Conservation (phyloP, 1,140 invertebrate species). For the Calliopsis andreniformis region DNA sequence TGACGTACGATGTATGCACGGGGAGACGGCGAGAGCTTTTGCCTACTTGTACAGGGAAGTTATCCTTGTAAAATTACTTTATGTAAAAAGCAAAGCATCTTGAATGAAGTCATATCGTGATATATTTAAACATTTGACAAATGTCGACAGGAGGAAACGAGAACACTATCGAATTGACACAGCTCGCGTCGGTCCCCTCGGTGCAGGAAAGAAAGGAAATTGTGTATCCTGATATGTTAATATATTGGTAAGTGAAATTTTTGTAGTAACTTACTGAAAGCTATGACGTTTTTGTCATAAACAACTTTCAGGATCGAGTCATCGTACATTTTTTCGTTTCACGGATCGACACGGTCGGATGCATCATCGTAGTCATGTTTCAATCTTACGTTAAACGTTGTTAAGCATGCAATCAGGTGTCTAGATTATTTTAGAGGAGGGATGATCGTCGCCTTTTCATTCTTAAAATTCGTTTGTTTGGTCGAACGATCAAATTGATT, state of each 20-base stretch:
- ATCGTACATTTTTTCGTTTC: not conserved
- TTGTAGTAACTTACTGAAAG: constrained; percentile 3
- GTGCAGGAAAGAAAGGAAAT: not conserved
- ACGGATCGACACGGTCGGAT: not conserved
- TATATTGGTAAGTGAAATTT: not conserved
- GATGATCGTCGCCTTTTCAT: not conserved
- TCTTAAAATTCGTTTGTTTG: not conserved
- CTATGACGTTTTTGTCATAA: constrained; percentile 10
- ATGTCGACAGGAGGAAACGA: constrained; percentile 29
- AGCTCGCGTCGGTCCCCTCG: constrained; percentile 29
- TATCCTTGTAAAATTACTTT: constrained; percentile 15
- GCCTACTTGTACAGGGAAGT: constrained; percentile 4
- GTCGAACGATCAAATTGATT: constrained; percentile 4
- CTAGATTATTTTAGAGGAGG: not conserved
- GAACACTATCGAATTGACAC: not conserved
- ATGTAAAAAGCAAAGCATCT: constrained; percentile 8
- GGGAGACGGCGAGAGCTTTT: constrained; percentile 42
- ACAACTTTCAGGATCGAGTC: not conserved
- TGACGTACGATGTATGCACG: not conserved
- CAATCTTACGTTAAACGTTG: not conserved
- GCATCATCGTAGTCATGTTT: not conserved
- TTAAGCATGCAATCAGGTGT: not conserved
- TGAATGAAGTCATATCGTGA: constrained; percentile 10
- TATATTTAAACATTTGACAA: constrained; percentile 20
- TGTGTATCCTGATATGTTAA: not conserved